Evolutionary conservation across 1,140 invertebrate genomes (phyloP), one percentile per base, ranked within the genome.

Genomic region (Belonocnema kinseyi): DNA sequence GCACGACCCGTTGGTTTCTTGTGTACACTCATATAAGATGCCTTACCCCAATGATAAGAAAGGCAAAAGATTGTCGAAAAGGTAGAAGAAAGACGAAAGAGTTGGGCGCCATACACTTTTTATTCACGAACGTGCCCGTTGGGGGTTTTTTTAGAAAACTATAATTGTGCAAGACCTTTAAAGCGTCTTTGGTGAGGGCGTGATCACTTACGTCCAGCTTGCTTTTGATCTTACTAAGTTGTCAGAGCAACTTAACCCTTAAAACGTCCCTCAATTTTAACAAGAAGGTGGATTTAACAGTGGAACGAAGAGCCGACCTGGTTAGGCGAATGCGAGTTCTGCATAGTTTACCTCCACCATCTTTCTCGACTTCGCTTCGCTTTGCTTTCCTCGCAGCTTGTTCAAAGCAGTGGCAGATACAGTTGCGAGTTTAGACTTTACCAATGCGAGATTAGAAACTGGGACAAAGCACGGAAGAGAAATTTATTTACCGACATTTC

Each of bases 311-410:
- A 72, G 54, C 66, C 11, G 16, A 21, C n/a, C 52, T n/a, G 16
- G 50, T 54, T 74, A 81, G 76, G 79, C 77, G 79, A 84, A 84
- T 75, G 77, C 75, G 80, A 83, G 77, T 85, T 83, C 75, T 75
- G 82, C 82, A 84, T 82, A 82, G 83, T 82, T 81, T 74, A 80
- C 77, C 73, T 77, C 75, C 51, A 58, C 72, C 52, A 66, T 76
- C 73, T 72, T 79, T 73, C 77, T 79, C 77, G 16, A 61, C 21
- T 50, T 40, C 66, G 11, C 21, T 50, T 40, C 66, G 7, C 40
- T 46, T 46, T 46, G 40, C 10, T 46, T 46, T 46, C 40, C 40
- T 46, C 40, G 8, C 40, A 46, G 40, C 40, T 46, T 46, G 40
- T 46, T 46, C 7, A 2, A 46, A 11, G 40, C 40, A 46, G 2